Conservation (phyloP, 2,113 vertebrate genomes). For the Phylloscopus trochiloides region DNA sequence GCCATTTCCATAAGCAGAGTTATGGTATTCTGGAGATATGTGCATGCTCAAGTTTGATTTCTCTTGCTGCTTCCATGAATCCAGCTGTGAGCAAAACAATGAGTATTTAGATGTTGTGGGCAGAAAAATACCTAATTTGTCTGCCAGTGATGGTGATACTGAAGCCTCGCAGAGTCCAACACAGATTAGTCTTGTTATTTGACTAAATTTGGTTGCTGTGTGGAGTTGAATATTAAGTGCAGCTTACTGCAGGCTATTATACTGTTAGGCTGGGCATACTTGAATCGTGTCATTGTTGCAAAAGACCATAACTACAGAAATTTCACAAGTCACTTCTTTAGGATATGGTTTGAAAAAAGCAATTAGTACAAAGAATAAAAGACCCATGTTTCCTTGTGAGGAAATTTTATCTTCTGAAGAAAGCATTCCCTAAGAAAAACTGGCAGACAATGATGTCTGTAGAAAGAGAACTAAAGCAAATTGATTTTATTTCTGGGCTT, state of each 20-base stretch:
- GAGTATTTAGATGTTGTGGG: neutral
- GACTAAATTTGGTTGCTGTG: neutral
- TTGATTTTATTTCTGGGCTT: neutral
- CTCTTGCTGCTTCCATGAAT: neutral
- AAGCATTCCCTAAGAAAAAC: neutral
- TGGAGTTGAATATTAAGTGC: neutral
- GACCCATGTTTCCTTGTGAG: neutral
- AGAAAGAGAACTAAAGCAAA: neutral
- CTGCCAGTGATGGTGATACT: neutral
- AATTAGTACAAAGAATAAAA: neutral
- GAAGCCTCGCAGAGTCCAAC: neutral
- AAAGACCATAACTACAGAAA: neutral
- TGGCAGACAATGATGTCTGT: neutral
- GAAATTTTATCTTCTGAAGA: neutral
- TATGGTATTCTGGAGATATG: fast-evolving
- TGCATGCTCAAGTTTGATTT: neutral
- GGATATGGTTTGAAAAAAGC: neutral
- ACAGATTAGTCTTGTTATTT: neutral
- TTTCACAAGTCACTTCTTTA: neutral
- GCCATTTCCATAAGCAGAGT: neutral
- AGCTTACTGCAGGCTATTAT: neutral
- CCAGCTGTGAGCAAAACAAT: neutral
- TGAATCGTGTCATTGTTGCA: neutral
- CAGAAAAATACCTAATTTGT: neutral
- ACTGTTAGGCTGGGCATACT: neutral